phyloP scores from a whole-genome alignment of 2,797 vertebrate species.

The Moxostoma hubbsi region DNA sequence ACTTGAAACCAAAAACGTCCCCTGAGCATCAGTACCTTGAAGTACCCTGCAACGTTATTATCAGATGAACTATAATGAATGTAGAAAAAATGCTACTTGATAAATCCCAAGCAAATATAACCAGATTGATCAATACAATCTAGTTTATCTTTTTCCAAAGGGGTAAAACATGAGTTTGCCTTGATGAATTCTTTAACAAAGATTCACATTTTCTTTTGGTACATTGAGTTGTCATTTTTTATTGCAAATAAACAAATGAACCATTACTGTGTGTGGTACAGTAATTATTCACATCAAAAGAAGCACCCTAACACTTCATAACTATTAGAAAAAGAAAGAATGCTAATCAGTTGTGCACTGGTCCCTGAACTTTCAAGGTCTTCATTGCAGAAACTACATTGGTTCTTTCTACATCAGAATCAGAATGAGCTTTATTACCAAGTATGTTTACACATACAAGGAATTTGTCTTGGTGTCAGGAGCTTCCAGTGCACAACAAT shows the following conservation, averaged over 20 bases:
- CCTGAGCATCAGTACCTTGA: slow-evolving; percentile 11
- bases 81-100: neutral
- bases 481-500: no score
- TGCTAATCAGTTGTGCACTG: slow-evolving; percentile 27
- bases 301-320: neutral
- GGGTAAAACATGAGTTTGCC: neutral
- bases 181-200: neutral
- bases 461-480: no score
- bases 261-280: neutral
- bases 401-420: slow-evolving; percentile 21
- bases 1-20: slow-evolving; percentile 16
- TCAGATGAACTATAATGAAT: neutral
- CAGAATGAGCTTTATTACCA: no score
- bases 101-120: no score
- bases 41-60: slow-evolving; percentile 2
- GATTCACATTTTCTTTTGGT: neutral
- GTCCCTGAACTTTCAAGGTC: slow-evolving; percentile 70
- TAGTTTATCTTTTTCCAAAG: neutral
- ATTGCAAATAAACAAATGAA: slow-evolving; percentile 16
- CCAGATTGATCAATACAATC: neutral
- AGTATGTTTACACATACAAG: no score
- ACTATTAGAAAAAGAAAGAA: neutral
- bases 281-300: neutral
- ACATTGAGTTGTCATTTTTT: no score
- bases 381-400: slow-evolving; percentile 55